Evolutionary conservation across 2,888 invertebrate species (phyloP).

Genomic region (Seira musarum): DNA sequence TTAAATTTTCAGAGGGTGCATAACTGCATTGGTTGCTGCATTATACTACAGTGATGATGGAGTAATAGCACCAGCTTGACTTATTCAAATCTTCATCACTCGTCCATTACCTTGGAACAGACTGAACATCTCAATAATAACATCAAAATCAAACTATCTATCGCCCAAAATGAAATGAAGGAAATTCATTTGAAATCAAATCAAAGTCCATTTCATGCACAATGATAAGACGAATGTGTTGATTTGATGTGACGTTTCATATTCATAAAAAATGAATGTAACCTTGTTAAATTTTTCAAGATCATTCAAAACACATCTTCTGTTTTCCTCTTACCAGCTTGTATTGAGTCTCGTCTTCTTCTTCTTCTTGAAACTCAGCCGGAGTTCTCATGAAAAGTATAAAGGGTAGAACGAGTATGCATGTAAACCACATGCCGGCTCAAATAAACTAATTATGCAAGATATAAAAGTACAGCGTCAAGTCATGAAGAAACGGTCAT

Average conservation of each 20-base stretch:
- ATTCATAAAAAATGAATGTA: conserved; percentile 24
- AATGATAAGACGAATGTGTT: conserved; percentile 31
- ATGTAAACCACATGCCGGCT: conserved; percentile 46
- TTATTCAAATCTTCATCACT: too few species aligned
- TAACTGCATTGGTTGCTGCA: too few species aligned
- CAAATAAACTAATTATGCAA: conserved; percentile 45
- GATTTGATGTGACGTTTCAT: conserved; percentile 13
- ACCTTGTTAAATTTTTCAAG: conserved; percentile 46
- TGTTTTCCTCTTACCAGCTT: not conserved
- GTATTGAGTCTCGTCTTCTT: not conserved
- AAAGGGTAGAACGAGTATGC: conserved; percentile 18
- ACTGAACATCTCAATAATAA: too few species aligned
- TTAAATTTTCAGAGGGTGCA: too few species aligned
- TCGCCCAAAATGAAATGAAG: not conserved
- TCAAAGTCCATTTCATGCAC: conserved; percentile 45
- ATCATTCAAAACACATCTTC: conserved; percentile 36
- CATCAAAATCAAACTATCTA: conserved; percentile 17
- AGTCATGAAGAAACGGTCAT: too few species aligned
- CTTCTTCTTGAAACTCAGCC: conserved; percentile 25
- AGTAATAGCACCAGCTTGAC: too few species aligned
- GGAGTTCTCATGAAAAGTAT: conserved; percentile 36
- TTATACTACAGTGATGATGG: too few species aligned
- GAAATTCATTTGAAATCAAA: conserved; percentile 34
- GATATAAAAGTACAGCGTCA: conserved; percentile 8
- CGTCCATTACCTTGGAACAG: too few species aligned